phyloP scores from a whole-genome alignment of 64 coral and sea anemone species.

The Stichodactyla helianthus region DNA sequence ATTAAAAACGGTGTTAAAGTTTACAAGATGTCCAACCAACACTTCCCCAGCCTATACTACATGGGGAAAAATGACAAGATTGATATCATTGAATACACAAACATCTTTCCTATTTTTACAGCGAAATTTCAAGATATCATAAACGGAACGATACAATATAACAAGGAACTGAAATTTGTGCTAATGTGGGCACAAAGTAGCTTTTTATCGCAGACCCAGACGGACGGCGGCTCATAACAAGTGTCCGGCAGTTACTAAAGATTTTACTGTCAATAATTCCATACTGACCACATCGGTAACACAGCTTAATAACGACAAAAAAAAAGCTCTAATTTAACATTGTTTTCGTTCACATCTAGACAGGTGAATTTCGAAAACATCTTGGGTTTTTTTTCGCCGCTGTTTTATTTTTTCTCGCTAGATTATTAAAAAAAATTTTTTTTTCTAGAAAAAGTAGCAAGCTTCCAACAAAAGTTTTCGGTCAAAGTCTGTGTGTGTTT shows the following conservation, averaged over 20 bases:
- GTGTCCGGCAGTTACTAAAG: neutral
- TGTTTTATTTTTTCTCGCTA: neutral
- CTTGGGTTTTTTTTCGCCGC: neutral
- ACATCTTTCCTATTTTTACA: neutral
- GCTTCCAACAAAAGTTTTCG: no score
- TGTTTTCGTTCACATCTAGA: neutral
- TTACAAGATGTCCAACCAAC: neutral
- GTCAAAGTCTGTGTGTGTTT: neutral
- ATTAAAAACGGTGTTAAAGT: neutral
- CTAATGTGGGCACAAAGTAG: constrained; percentile 13
- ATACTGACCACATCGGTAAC: neutral
- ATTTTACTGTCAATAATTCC: constrained; percentile 1
- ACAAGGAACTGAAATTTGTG: constrained; percentile 8
- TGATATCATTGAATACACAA: neutral
- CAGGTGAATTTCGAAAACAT: neutral
- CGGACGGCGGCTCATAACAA: neutral
- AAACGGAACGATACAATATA: constrained; percentile 19
- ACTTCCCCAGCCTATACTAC: neutral
- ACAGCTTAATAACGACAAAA: neutral
- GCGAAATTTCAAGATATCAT: constrained; percentile 18
- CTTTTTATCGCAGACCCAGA: neutral
- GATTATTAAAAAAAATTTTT: no score
- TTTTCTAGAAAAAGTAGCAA: no score
- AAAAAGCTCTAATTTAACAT: constrained; percentile 10
- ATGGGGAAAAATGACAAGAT: neutral